These are phyloP conservation scores for Pocillopora verrucosa DNA, from an alignment of 64 coral and sea anemone species.

Conservation along the genomic window DNA sequence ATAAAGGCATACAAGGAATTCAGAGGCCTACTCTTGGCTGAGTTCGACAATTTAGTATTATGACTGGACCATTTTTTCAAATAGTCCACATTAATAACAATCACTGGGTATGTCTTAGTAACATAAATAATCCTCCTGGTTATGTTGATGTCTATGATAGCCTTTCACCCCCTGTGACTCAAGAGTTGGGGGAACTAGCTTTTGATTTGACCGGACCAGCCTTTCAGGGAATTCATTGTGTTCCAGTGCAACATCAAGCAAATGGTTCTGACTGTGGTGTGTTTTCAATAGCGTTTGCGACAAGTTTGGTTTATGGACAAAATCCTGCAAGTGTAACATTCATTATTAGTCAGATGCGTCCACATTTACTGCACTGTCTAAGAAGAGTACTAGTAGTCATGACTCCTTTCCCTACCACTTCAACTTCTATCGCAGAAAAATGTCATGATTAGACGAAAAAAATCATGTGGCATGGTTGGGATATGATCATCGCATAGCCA, in stretches of 20 bases:
- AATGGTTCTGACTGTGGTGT: too few species aligned
- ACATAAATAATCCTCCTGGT: background rate
- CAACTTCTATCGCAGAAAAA: slow-evolving; percentile 6
- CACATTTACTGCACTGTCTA: background rate
- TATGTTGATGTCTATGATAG: slow-evolving; percentile 14
- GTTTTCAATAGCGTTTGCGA: too few species aligned
- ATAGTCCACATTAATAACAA: background rate
- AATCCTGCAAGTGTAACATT: too few species aligned
- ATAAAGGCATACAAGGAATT: background rate
- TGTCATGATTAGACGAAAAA: background rate
- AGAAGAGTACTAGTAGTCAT: background rate
- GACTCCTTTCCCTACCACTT: slow-evolving; percentile 22
- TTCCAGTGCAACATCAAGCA: too few species aligned
- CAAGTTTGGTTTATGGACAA: too few species aligned
- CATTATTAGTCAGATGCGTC: slow-evolving; percentile 37
- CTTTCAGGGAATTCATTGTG: too few species aligned
- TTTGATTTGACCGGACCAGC: too few species aligned
- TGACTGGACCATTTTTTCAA: slow-evolving; percentile 18
- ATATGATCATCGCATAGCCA: background rate
- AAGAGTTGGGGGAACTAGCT: too few species aligned
- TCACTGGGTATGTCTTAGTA: slow-evolving; percentile 27
- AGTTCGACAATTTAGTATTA: slow-evolving; percentile 7
- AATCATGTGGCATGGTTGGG: too few species aligned
- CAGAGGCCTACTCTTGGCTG: slow-evolving; percentile 19
- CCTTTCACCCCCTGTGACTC: too few species aligned